Conservation (phyloP, 2,797 vertebrate species). For the Cyclopterus lumpus region DNA sequence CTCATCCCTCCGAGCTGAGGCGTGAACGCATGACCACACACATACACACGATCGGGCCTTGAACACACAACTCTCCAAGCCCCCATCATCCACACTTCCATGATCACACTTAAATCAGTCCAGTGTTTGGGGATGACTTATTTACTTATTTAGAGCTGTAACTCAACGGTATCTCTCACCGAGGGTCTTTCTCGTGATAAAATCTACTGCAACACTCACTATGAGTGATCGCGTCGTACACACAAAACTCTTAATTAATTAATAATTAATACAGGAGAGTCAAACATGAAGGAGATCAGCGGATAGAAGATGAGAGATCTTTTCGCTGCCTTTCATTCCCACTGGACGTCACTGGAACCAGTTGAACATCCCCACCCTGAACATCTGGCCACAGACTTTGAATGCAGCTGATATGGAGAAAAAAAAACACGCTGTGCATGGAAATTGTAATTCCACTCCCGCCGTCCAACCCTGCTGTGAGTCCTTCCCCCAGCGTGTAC, state of each 20-base stretch:
- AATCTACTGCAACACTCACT: background rate
- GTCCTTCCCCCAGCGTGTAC: constrained; percentile 1
- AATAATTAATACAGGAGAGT: too few relatives aligned
- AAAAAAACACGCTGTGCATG: constrained; percentile 28
- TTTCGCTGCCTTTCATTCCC: background rate
- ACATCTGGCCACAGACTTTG: constrained; percentile 9
- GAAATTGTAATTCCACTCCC: constrained; percentile 32
- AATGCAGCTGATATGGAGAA: constrained; percentile 9
- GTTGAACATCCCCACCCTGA: background rate
- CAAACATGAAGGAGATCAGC: too few relatives aligned
- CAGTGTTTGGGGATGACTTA: background rate
- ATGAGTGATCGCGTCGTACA: background rate
- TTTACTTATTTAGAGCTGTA: background rate
- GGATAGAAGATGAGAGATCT: background rate
- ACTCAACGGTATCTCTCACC: background rate
- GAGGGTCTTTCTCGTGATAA: background rate
- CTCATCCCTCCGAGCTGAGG: constrained; percentile 32
- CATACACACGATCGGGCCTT: background rate
- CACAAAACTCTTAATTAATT: background rate
- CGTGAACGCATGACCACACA: constrained; percentile 33
- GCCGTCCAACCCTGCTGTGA: too few relatives aligned
- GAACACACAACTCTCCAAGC: constrained; percentile 25
- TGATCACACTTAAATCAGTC: constrained; percentile 1
- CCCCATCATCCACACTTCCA: constrained; percentile 27
- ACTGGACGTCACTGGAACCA: background rate